These are phyloP conservation scores for Xylota sylvarum DNA, from an alignment of 2,888 invertebrate species.

Conservation along the genomic window DNA sequence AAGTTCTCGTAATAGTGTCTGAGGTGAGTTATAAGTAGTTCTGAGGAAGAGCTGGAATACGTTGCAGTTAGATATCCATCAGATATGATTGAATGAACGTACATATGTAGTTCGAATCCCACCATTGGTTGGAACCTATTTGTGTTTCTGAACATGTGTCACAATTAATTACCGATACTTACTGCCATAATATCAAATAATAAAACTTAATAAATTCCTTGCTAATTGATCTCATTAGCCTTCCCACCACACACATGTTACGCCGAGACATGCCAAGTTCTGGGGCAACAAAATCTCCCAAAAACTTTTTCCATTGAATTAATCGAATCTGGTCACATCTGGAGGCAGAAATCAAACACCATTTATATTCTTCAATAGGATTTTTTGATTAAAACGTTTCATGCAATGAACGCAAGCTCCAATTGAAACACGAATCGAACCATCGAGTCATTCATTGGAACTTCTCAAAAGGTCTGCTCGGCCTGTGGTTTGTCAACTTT, in stretches of 20 bases:
- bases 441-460: conserved; percentile 25
- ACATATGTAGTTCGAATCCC: neutral
- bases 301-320: conserved; percentile 12
- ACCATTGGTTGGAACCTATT: neutral
- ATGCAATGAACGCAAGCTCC: neutral
- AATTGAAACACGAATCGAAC: neutral
- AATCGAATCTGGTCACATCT: conserved; percentile 31
- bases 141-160: conserved; percentile 14
- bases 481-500: conserved; percentile 54
- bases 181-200: conserved; percentile 15
- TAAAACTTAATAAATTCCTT: conserved; percentile 38
- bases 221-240: conserved; percentile 46
- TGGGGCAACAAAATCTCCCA: neutral
- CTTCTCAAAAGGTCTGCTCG: conserved; percentile 2
- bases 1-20: conserved; percentile 16
- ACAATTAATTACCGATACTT: conserved; percentile 25
- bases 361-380: neutral
- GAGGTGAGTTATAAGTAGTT: neutral
- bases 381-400: conserved; percentile 37
- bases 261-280: conserved; percentile 1
- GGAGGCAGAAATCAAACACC: conserved; percentile 9
- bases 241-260: conserved; percentile 26
- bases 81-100: neutral
- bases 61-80: neutral
- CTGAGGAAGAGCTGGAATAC: neutral